A percentile compares a stretch with the other conserved stretches of the same genome.
Evolutionary conservation across 2,888 invertebrate genomes (phyloP).

Genomic region (Diarsia brunnea): DNA sequence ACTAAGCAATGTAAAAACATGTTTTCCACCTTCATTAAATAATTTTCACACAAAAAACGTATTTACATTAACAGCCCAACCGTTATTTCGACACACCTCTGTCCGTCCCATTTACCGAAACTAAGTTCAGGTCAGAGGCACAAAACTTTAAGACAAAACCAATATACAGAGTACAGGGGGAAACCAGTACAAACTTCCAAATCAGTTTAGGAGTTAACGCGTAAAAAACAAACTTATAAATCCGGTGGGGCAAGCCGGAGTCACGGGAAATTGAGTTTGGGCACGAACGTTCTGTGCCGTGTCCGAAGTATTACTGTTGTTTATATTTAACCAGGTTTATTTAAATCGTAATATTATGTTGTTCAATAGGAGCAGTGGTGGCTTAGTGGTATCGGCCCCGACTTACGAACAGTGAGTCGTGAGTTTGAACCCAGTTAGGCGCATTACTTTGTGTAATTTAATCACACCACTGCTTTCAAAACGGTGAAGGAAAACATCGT

Average conservation of each 20-base stretch:
- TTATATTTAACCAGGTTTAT: conserved; percentile 22
- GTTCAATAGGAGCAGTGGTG: too few relatives aligned
- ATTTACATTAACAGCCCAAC: conserved; percentile 6
- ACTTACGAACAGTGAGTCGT: too few relatives aligned
- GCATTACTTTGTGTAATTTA: too few relatives aligned
- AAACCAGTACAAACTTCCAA: conserved; percentile 61
- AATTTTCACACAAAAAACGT: background rate
- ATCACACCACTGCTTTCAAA: too few relatives aligned
- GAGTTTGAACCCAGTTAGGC: too few relatives aligned
- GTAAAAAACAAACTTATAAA: conserved; percentile 70
- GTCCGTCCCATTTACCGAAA: conserved; percentile 33
- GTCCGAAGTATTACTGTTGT: conserved; percentile 18
- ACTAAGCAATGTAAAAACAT: too few relatives aligned
- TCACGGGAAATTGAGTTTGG: conserved; percentile 62
- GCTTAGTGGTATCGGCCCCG: too few relatives aligned
- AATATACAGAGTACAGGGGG: conserved; percentile 56
- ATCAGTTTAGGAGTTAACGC: conserved; percentile 69
- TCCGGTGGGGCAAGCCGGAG: conserved; percentile 46
- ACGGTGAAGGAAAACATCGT: too few relatives aligned
- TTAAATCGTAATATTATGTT: background rate
- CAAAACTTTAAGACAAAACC: conserved; percentile 66
- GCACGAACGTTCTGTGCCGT: conserved; percentile 40
- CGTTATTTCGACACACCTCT: conserved; percentile 15
- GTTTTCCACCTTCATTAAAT: background rate
- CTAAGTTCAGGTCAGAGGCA: conserved; percentile 42